These are phyloP conservation scores for Heliconius ethilla DNA, from an alignment of 2,888 invertebrate genomes.

Conservation along the genomic window DNA sequence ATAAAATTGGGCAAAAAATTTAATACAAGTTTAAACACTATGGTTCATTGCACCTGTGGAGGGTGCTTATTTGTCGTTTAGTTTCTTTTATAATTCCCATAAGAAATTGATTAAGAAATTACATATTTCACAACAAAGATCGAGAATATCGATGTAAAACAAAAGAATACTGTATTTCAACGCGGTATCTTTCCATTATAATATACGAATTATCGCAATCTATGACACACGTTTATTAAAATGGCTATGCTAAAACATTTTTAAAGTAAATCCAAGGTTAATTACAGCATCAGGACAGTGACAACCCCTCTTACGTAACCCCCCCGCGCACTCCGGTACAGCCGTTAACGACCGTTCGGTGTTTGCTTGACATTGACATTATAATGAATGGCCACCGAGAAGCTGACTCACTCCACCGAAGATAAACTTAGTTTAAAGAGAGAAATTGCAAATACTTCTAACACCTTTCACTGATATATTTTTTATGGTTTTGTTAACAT, in stretches of 20 bases:
- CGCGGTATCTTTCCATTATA: not conserved
- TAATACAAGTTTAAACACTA: conserved; percentile 4
- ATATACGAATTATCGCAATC: not conserved
- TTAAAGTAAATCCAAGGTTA: conserved; percentile 40
- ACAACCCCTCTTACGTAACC: conserved; percentile 45
- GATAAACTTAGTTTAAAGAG: conserved; percentile 33
- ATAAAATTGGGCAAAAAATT: not conserved
- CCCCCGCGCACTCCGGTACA: conserved; percentile 35
- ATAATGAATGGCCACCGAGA: conserved; percentile 40
- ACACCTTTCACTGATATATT: conserved; percentile 38
- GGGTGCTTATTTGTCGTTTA: not conserved
- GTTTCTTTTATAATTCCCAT: not conserved
- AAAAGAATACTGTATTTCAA: not conserved
- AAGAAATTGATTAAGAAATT: not conserved
- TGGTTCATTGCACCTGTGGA: conserved; percentile 22
- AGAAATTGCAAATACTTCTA: conserved; percentile 39
- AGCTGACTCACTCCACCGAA: conserved; percentile 41
- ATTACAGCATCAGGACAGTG: conserved; percentile 38
- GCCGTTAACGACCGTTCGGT: conserved; percentile 43
- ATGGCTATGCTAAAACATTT: conserved; percentile 17
- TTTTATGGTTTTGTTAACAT: conserved; percentile 22
- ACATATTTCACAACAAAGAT: not conserved
- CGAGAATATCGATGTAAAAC: not conserved
- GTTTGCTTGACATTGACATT: conserved; percentile 47
- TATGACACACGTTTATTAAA: conserved; percentile 9